Base-by-base conservation (phyloP, 2,113 vertebrate species). In the Aspidoscelis tigris region DNA sequence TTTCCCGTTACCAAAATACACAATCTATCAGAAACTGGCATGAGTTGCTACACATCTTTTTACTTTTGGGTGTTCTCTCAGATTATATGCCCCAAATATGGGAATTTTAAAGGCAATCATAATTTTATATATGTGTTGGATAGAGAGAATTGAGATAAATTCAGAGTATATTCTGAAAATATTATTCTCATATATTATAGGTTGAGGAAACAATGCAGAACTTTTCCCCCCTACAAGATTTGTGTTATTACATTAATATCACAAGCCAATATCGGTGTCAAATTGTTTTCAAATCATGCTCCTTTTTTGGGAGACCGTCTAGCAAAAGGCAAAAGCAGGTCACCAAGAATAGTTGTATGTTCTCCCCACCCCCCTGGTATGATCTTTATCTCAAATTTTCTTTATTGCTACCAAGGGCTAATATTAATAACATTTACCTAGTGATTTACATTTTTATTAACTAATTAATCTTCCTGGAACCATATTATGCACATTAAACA, bases 381-480 rank as follows among this genome's bases (percentile, higher is more conserved):
- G 20, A 44, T 78, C 53, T 72, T 84, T 71, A 78, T 22, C 39
- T 84, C 24, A 16, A 65, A 58, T 50, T 41, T 84, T 50, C 41
- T 79, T 84, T 84, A 84, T 84, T 66, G 55, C 69, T 64, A 72
- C 41, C 69, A 79, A 84, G 83, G 76, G 76, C 69, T 84, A 79
- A 84, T 84, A 84, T 84, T 79, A 79, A 79, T 79, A 84, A 84
- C 83, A 84, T 84, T 84, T 84, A 84, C 79, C 83, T 84, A 84
- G 76, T 55, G 73, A 84, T 84, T 84, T 84, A 73, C 76, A 84
- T 78, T 84, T 84, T 84, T 73, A 84, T 84, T 84, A 84, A 78
- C 83, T 39, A 78, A 84, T 84, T 84, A 84, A 84, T 84, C 83
- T 84, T 84, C 41, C 69, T 24, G 64, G 83, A 4, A 47, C 26